phyloP scores from a whole-genome alignment of 1,140 invertebrate species.

The Andricus grossulariae region DNA sequence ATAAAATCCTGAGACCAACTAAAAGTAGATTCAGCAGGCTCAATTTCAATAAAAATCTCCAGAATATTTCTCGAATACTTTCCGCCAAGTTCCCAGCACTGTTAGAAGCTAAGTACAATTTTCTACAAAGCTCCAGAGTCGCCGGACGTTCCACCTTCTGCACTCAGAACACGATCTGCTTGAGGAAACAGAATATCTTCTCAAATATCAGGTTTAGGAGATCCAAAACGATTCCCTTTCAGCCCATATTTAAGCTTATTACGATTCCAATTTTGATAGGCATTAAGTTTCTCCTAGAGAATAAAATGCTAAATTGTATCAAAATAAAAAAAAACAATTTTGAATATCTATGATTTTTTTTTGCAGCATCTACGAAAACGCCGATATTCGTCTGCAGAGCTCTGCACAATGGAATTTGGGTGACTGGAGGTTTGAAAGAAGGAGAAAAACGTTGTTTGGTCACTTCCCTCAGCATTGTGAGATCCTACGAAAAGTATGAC shows the following conservation, averaged over 20 bases:
- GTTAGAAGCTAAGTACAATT: slow-evolving; percentile 28
- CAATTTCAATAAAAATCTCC: background rate
- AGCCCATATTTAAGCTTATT: slow-evolving; percentile 30
- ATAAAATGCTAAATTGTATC: background rate
- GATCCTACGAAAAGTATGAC: slow-evolving; percentile 81
- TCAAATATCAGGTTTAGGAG: slow-evolving; percentile 25
- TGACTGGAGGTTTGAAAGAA: slow-evolving; percentile 79
- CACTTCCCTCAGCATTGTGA: slow-evolving; percentile 78
- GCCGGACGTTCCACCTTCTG: slow-evolving; percentile 29
- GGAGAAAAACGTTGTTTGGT: slow-evolving; percentile 79
- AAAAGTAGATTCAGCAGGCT: background rate
- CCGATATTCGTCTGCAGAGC: slow-evolving; percentile 86
- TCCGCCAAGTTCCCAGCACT: background rate
- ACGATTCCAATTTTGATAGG: background rate
- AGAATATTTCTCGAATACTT: background rate
- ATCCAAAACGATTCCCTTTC: slow-evolving; percentile 31
- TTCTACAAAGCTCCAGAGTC: background rate
- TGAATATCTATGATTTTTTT: background rate
- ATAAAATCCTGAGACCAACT: too few relatives aligned
- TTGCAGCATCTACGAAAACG: slow-evolving; percentile 9
- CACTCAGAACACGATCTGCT: slow-evolving; percentile 27
- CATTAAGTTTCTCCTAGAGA: background rate
- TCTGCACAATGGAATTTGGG: slow-evolving; percentile 81
- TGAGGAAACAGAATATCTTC: slow-evolving; percentile 30
- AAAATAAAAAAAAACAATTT: background rate